phyloP scores from a whole-genome alignment of 2,113 vertebrate species.

The Tauraco erythrolophus region DNA sequence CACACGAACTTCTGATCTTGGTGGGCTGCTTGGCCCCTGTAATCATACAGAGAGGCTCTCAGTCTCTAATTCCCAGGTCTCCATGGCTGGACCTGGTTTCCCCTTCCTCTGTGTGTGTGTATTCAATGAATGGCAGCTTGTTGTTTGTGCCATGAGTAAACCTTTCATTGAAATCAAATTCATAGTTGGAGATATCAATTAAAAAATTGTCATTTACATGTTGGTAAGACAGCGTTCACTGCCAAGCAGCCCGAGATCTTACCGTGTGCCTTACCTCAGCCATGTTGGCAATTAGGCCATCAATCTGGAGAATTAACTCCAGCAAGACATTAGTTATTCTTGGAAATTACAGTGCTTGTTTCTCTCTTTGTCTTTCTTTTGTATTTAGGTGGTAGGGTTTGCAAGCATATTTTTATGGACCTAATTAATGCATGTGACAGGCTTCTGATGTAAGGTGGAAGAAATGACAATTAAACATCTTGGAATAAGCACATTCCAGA shows the following conservation, averaged over 20 bases:
- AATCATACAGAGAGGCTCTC: not conserved
- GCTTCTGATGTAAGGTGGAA: slow-evolving; percentile 62
- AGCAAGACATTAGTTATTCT: slow-evolving; percentile 47
- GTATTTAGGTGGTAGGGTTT: slow-evolving; percentile 50
- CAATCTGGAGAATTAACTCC: slow-evolving; percentile 35
- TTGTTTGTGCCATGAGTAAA: not conserved
- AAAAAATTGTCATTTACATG: not conserved
- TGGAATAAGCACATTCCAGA: slow-evolving; percentile 72
- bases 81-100: not conserved
- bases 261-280: not conserved
- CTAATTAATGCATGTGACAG: slow-evolving; percentile 50
- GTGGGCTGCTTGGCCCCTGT: not conserved
- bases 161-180: not conserved
- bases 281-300: not conserved
- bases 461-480: slow-evolving; percentile 63
- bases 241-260: not conserved
- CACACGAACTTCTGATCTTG: not conserved
- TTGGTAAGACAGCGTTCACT: not conserved
- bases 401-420: slow-evolving; percentile 47
- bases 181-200: not conserved
- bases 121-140: not conserved
- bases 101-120: not conserved
- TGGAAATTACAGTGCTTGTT: slow-evolving; percentile 34
- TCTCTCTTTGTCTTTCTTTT: not conserved
- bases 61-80: not conserved